Conservation (phyloP, 2,113 vertebrate genomes). For the Blennius ocellaris region DNA sequence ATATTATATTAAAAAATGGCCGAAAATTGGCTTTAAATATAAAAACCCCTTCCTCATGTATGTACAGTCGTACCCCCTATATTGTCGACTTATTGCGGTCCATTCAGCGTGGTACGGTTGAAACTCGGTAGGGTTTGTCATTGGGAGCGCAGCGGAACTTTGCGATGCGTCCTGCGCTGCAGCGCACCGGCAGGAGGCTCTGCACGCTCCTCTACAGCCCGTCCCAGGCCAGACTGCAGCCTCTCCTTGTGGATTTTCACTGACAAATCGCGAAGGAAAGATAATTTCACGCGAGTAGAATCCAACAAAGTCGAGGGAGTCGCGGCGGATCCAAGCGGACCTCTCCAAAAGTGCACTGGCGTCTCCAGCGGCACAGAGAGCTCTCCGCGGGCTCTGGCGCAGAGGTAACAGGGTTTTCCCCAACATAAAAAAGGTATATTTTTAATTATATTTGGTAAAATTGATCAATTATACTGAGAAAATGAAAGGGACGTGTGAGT, state of each 20-base stretch:
- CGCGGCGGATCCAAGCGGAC: slow-evolving; percentile 28
- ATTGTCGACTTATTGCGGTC: slow-evolving; percentile 73
- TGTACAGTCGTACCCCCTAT: slow-evolving; percentile 62
- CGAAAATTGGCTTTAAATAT: slow-evolving; percentile 28
- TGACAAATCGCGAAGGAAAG: slow-evolving; percentile 21
- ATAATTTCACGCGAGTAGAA: slow-evolving; percentile 23
- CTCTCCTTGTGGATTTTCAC: slow-evolving; percentile 36
- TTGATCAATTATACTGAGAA: neutral
- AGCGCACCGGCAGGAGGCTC: slow-evolving; percentile 46
- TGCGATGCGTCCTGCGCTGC: slow-evolving; percentile 34
- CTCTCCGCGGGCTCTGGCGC: neutral
- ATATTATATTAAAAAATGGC: slow-evolving; percentile 51
- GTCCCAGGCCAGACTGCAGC: neutral
- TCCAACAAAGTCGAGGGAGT: slow-evolving; percentile 3
- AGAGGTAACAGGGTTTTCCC: neutral
- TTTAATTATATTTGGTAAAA: neutral
- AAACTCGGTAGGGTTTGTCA: slow-evolving; percentile 54
- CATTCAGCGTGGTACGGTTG: slow-evolving; percentile 68
- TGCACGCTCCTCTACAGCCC: neutral
- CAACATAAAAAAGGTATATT: slow-evolving; percentile 32
- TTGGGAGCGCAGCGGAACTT: slow-evolving; percentile 63
- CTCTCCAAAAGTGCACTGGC: slow-evolving; percentile 69
- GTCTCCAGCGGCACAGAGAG: slow-evolving; percentile 50
- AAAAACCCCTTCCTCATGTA: slow-evolving; percentile 56
- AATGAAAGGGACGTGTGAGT: neutral